Percentiles rank a stretch among this genome's conserved stretches.
These are phyloP conservation scores for Stomorhina lunata DNA, from an alignment of 2,888 invertebrate genomes.

Conservation along the genomic window DNA sequence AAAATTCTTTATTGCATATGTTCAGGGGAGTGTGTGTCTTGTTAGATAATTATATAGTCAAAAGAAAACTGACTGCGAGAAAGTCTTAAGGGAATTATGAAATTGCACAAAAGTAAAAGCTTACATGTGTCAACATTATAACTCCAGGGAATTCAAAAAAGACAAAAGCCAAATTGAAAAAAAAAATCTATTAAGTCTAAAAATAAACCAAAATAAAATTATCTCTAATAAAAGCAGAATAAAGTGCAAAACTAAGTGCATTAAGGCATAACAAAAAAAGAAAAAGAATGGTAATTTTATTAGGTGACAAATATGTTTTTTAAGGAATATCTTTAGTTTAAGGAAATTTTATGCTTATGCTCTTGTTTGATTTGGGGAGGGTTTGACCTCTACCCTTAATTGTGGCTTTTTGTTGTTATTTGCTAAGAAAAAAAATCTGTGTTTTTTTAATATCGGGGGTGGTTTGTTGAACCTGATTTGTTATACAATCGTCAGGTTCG, in stretches of 20 bases:
- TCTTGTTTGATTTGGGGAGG: constrained; percentile 19
- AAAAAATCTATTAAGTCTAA: constrained; percentile 7
- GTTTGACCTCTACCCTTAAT: neutral
- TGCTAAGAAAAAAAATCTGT: neutral
- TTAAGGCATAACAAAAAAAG: neutral
- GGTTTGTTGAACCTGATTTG: constrained; percentile 27
- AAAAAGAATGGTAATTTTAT: constrained; percentile 50
- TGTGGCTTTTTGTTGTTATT: neutral
- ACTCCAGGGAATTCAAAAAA: constrained; percentile 17
- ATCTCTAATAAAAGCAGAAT: neutral
- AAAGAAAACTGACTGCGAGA: constrained; percentile 13
- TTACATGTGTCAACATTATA: constrained; percentile 50
- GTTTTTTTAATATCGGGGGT: neutral
- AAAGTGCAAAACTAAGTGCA: neutral
- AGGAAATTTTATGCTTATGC: constrained; percentile 21
- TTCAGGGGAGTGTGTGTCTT: neutral
- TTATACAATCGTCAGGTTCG: constrained; percentile 29
- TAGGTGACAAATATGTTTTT: constrained; percentile 44
- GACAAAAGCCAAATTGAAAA: neutral
- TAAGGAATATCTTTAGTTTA: constrained; percentile 21
- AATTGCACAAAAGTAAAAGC: constrained; percentile 64
- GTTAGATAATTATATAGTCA: constrained; percentile 49
- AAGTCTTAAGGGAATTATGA: constrained; percentile 57
- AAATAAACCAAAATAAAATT: constrained; percentile 9
- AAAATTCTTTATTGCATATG: neutral